phyloP scores from a whole-genome alignment of 2,797 vertebrate genomes.

The Lepidocolaptes lacrymiger region DNA sequence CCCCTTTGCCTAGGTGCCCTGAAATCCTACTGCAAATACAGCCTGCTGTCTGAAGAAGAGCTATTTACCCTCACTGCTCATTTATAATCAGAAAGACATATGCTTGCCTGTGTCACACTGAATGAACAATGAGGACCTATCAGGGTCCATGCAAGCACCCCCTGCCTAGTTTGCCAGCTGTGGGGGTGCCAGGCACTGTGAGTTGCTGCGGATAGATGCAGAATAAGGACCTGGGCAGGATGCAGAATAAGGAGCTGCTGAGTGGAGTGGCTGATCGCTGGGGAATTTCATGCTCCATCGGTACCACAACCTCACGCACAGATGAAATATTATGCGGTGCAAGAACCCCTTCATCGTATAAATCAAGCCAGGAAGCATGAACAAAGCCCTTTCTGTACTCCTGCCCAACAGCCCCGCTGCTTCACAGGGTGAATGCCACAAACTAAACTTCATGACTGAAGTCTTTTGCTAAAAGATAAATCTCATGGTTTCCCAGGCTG shows the following conservation, averaged over 20 bases:
- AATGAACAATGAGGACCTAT: neutral
- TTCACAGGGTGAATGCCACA: constrained; percentile 9
- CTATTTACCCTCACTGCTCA: neutral
- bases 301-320: neutral
- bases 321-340: constrained; percentile 14
- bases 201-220: neutral
- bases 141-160: neutral
- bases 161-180: neutral
- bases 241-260: neutral
- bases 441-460: constrained; percentile 26
- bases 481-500: constrained; percentile 29
- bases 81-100: neutral
- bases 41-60: neutral
- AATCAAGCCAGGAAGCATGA: constrained; percentile 32
- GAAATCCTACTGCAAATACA: neutral
- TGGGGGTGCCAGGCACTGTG: neutral
- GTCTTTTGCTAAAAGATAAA: constrained; percentile 38
- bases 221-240: neutral
- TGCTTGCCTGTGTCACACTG: rapidly evolving
- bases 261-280: neutral
- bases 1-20: neutral
- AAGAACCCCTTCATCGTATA: constrained; percentile 22
- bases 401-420: neutral
- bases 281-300: constrained; percentile 14
- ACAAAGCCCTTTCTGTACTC: constrained; percentile 49